Evolutionary conservation across 1,140 invertebrate species (phyloP).

Genomic region (Caenorhabditis inopinata): DNA sequence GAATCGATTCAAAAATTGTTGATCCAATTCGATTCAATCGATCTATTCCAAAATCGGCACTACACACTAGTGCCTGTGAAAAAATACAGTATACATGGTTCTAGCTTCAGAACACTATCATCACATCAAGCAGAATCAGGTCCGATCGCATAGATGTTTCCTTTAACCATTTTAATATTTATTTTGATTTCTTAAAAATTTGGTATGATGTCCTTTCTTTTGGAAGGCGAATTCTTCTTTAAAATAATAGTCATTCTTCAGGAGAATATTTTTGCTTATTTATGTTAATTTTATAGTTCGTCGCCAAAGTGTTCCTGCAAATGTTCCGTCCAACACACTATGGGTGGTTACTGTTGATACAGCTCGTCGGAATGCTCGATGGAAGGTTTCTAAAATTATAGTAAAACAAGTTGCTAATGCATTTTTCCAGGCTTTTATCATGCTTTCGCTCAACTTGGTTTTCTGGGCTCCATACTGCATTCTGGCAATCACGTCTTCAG

Average conservation of each 20-base stretch:
- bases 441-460: constrained; percentile 34
- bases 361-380: constrained; percentile 8
- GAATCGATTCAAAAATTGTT: no score
- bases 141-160: no score
- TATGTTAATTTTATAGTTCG: not conserved
- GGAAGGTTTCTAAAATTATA: not conserved
- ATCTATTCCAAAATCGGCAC: no score
- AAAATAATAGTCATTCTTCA: no score
- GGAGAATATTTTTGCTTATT: not conserved
- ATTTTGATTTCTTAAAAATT: not conserved
- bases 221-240: no score
- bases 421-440: constrained; percentile 21
- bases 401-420: no score
- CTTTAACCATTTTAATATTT: no score
- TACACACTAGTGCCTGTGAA: no score
- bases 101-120: no score
- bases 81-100: no score
- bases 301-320: not conserved
- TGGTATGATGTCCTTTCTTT: not conserved
- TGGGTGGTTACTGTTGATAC: constrained; percentile 34
- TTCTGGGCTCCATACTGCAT: constrained; percentile 40
- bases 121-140: no score
- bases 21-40: no score
- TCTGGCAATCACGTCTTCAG: constrained; percentile 23
- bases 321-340: not conserved